Conservation (phyloP, 1,140 invertebrate species). For the Coptotermes formosanus region DNA sequence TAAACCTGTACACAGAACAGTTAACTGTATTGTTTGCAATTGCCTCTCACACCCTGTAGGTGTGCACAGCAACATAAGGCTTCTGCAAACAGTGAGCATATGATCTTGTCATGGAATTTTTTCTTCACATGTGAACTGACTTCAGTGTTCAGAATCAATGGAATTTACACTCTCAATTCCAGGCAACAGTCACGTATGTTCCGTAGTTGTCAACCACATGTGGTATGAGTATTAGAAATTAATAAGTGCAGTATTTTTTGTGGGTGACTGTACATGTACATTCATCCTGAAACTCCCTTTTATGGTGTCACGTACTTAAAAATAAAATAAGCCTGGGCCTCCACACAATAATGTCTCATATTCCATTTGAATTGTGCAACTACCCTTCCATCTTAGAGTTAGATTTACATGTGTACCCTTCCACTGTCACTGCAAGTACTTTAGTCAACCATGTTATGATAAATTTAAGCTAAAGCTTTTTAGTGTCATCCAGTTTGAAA, state of each 20-base stretch:
- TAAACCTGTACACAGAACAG: too few relatives aligned
- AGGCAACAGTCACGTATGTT: too few relatives aligned
- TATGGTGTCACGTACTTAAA: slow-evolving; percentile 28
- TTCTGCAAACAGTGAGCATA: too few relatives aligned
- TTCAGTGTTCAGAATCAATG: too few relatives aligned
- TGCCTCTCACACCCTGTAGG: too few relatives aligned
- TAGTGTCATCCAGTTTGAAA: slow-evolving; percentile 5
- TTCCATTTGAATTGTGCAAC: background rate
- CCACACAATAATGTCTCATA: background rate
- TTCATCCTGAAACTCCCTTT: slow-evolving; percentile 22
- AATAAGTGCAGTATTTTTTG: slow-evolving; percentile 21
- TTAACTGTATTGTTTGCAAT: too few relatives aligned
- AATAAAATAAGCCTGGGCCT: slow-evolving; percentile 10
- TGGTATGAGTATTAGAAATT: background rate
- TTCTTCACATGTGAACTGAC: too few relatives aligned
- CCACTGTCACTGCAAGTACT: background rate
- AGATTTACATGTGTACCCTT: background rate
- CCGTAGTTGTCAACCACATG: background rate
- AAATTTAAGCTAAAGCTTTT: slow-evolving; percentile 9
- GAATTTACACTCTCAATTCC: too few relatives aligned
- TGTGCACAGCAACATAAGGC: too few relatives aligned
- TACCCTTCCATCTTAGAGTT: background rate
- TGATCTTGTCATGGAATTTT: too few relatives aligned
- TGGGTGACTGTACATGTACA: slow-evolving; percentile 7
- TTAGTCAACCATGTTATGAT: background rate